Evolutionary conservation across 1,140 invertebrate genomes (phyloP).

Genomic region (Neuroterus valhalla): DNA sequence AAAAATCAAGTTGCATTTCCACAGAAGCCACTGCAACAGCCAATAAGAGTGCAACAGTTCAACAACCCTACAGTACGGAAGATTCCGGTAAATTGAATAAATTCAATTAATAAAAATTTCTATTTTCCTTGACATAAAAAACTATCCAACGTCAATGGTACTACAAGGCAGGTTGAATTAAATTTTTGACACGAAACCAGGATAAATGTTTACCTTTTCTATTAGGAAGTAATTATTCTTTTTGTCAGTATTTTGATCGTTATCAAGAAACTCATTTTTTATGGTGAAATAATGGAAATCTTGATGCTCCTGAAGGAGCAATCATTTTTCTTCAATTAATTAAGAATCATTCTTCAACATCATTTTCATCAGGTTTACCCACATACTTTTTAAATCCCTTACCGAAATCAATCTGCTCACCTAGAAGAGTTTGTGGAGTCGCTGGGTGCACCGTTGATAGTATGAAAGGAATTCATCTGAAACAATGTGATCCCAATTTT

Average conservation of each 20-base stretch:
- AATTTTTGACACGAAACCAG: too few species aligned
- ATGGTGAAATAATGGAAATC: neutral
- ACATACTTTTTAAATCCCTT: conserved; percentile 47
- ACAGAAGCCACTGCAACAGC: conserved; percentile 42
- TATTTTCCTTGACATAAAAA: too few species aligned
- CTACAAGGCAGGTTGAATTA: too few species aligned
- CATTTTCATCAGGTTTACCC: conserved; percentile 44
- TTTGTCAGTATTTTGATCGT: neutral
- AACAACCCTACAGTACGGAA: conserved; percentile 40
- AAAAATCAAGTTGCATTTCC: conserved; percentile 38
- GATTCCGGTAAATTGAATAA: conserved; percentile 33
- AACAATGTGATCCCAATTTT: conserved; percentile 41
- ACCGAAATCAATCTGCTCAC: conserved; percentile 43
- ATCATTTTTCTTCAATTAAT: neutral
- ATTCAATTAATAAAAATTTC: neutral
- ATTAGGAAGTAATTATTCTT: too few species aligned
- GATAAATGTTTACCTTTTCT: too few species aligned
- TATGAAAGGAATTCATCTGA: conserved; percentile 43
- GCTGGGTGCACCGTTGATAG: conserved; percentile 38
- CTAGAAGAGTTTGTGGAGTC: conserved; percentile 44
- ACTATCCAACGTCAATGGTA: too few species aligned
- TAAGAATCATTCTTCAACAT: neutral
- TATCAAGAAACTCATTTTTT: neutral
- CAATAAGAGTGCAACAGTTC: conserved; percentile 44
- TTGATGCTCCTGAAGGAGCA: neutral